Evolutionary conservation across 2,113 vertebrate species (phyloP), one percentile per base, ranked within the genome.

Genomic region (Bufo gargarizans): DNA sequence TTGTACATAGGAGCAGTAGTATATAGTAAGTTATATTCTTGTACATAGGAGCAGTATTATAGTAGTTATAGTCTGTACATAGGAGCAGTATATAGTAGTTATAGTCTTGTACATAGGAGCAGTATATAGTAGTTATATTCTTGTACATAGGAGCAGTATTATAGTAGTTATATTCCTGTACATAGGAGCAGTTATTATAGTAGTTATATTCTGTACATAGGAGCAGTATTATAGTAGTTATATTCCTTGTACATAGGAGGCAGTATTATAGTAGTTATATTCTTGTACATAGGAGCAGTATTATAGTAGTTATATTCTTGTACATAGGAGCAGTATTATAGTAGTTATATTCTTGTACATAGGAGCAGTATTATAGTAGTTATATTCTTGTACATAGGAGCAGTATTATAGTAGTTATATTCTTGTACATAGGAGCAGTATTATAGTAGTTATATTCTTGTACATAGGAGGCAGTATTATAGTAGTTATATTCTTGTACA

Each of bases 261-360:
- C n/a, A n/a, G n/a, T n/a, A 65, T 65, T 65, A 65, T 65, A 65
- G 61, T 65, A 65, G 61, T 65, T n/a, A 65, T 65, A 65, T 65
- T 65, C 61, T 65, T 65, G 61, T 65, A 65, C 19, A 65, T 65
- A 65, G 61, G 17, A 8, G 61, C 4, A 20, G 61, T 65, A n/a
- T 65, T 65, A n/a, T 65, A 65, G 61, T 65, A 53, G 53, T 53
- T 53, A 53, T 53, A 53, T 53, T 53, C 61, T 63, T 63, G 61
- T 63, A 63, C 17, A 63, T 63, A 63, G 61, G 61, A 10, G 61
- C 19, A 63, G 53, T 53, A 53, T 53, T 53, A 53, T 53, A 53
- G 53, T 53, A 53, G 53, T 53, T 53, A 1, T 53, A 53, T 53
- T 53, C 53, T 53, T 53, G 53, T 53, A 53, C 53, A 53, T 53